phyloP scores from a whole-genome alignment of 2,888 invertebrate species.

The Gerris lacustris region DNA sequence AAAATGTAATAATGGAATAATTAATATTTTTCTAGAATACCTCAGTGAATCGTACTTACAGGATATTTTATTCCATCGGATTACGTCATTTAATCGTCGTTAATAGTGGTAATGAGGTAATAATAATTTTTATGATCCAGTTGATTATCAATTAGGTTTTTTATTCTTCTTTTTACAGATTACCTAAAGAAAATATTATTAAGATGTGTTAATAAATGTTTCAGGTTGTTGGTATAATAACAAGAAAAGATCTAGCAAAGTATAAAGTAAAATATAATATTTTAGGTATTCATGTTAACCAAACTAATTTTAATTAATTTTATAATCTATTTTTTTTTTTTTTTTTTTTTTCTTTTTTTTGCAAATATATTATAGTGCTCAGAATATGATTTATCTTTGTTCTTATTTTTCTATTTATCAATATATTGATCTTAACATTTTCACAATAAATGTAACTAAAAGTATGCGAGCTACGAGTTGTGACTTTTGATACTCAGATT shows the following conservation, averaged over 20 bases:
- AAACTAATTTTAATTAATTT: too few relatives aligned
- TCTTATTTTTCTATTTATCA: too few relatives aligned
- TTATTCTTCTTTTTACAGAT: background rate
- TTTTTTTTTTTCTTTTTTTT: too few relatives aligned
- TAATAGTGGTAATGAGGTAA: background rate
- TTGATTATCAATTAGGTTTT: background rate
- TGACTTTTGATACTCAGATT: too few relatives aligned
- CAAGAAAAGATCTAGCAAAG: constrained; percentile 3
- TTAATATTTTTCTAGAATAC: background rate
- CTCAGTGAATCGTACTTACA: background rate
- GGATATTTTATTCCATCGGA: background rate
- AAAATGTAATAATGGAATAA: background rate
- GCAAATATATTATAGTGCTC: too few relatives aligned
- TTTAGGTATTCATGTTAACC: too few relatives aligned
- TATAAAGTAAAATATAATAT: background rate
- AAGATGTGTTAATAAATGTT: background rate
- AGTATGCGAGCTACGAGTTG: too few relatives aligned
- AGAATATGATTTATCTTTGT: too few relatives aligned
- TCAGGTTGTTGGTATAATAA: constrained; percentile 1
- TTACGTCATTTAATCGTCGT: background rate
- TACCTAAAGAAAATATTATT: background rate
- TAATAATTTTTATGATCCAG: background rate
- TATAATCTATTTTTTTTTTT: too few relatives aligned
- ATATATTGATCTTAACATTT: too few relatives aligned
- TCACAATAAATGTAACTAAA: too few relatives aligned